phyloP scores from a whole-genome alignment of 2,797 vertebrate species.

The Liparis tanakae region DNA sequence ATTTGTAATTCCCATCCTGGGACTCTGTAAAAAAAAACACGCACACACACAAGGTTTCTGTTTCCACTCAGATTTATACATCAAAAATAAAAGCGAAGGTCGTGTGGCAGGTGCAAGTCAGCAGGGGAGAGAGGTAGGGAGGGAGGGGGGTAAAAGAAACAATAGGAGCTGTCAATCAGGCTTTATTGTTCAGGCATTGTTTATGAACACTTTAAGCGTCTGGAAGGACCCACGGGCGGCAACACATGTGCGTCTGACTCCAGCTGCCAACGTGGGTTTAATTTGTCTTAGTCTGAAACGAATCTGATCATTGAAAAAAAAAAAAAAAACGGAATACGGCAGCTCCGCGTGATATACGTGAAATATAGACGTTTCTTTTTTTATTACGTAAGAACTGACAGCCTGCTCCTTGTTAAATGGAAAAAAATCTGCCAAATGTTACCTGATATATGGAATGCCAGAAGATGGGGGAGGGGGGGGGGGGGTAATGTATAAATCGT shows the following conservation, averaged over 20 bases:
- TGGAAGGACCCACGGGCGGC: constrained; percentile 70
- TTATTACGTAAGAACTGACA: constrained; percentile 50
- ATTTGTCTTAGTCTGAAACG: constrained; percentile 69
- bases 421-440: neutral
- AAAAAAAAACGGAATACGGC: constrained; percentile 34
- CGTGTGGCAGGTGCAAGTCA: constrained; percentile 71
- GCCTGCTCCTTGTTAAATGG: constrained; percentile 25
- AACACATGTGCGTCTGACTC: constrained; percentile 63
- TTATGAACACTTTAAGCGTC: constrained; percentile 75
- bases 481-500: neutral
- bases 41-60: constrained; percentile 56
- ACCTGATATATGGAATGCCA: neutral
- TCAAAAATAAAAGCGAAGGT: constrained; percentile 51
- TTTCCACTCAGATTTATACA: constrained; percentile 71
- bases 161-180: constrained; percentile 75
- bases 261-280: constrained; percentile 70
- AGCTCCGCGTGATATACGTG: constrained; percentile 47
- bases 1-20: constrained; percentile 97
- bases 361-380: constrained; percentile 60
- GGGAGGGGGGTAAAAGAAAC: constrained; percentile 64
- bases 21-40: constrained; percentile 88
- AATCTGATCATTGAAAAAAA: constrained; percentile 41
- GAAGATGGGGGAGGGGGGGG: too few species aligned
- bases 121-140: constrained; percentile 49
- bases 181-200: constrained; percentile 74